Conservation (phyloP, 2,797 vertebrate species). For the Sebastes hubbsi region DNA sequence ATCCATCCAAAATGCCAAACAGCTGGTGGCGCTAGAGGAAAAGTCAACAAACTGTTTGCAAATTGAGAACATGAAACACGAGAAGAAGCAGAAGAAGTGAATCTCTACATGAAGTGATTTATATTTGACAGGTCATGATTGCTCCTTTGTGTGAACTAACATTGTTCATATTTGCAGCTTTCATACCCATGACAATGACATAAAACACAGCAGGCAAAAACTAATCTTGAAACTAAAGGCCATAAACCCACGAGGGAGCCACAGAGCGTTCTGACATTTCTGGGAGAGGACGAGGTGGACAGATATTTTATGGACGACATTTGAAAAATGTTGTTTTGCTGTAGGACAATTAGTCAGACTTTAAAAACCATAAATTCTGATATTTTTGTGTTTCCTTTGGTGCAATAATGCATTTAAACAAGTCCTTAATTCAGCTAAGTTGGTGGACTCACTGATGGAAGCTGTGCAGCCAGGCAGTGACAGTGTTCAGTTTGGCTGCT, state of each 20-base stretch:
- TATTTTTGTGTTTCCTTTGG: background rate
- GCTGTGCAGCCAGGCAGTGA: background rate
- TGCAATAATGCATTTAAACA: background rate
- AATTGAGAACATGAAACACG: too few relatives aligned
- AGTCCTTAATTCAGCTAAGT: background rate
- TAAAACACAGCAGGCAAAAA: conserved; percentile 6
- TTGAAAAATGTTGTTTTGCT: background rate
- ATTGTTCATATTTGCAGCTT: conserved; percentile 2
- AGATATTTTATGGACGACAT: background rate
- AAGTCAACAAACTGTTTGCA: too few relatives aligned
- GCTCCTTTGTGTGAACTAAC: background rate
- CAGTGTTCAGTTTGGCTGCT: background rate
- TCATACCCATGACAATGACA: background rate
- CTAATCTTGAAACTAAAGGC: conserved; percentile 37
- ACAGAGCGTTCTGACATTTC: conserved; percentile 26
- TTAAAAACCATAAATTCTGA: background rate
- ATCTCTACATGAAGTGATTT: background rate
- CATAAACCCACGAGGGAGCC: conserved; percentile 32
- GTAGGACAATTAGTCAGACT: background rate
- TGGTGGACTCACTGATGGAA: background rate
- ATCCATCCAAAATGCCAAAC: background rate
- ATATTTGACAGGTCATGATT: background rate
- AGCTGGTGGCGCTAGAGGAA: too few relatives aligned
- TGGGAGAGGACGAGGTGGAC: conserved; percentile 3
- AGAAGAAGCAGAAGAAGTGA: background rate